These are phyloP conservation scores for Ceyx cyanopectus DNA, from an alignment of 2,113 vertebrate species.

Conservation along the genomic window DNA sequence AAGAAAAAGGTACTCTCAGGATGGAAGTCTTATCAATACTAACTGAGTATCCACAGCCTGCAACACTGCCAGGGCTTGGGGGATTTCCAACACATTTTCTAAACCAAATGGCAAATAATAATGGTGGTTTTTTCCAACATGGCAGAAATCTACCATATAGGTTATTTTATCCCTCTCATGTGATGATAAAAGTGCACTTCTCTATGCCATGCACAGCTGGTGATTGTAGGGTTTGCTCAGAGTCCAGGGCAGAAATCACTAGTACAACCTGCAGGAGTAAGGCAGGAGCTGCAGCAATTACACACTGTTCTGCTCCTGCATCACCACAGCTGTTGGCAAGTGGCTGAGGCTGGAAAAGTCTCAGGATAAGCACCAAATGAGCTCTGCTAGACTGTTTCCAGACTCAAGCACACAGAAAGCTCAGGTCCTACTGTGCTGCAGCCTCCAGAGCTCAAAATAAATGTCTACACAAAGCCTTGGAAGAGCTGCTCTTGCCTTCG, in stretches of 20 bases:
- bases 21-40: neutral
- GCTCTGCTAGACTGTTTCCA: neutral
- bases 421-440: neutral
- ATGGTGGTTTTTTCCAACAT: neutral
- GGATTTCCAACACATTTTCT: neutral
- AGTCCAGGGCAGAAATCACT: neutral
- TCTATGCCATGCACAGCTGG: fast-evolving
- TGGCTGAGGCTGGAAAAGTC: neutral
- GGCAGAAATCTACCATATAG: neutral
- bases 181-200: neutral
- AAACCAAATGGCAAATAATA: neutral
- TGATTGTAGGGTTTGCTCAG: neutral
- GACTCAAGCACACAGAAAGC: neutral
- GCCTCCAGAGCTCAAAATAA: neutral
- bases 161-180: neutral
- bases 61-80: neutral
- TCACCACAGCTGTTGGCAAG: neutral
- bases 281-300: neutral
- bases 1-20: neutral
- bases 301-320: neutral
- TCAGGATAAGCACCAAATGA: neutral
- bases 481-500: neutral
- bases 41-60: neutral
- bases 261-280: neutral
- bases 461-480: neutral